phyloP scores from a whole-genome alignment of 2,113 vertebrate species.

The Tetrax tetrax region DNA sequence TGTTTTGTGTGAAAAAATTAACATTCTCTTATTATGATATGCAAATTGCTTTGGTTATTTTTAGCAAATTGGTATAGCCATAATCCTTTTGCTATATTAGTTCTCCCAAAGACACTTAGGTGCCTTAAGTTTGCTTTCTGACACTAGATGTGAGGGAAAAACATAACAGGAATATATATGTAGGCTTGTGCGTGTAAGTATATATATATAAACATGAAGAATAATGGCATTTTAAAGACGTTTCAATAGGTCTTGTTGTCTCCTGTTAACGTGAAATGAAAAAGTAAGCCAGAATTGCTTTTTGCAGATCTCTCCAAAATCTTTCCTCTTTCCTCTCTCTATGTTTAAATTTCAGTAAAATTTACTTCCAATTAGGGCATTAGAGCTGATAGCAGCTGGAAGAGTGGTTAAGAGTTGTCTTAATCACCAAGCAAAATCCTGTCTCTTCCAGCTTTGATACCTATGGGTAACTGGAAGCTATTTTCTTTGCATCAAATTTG shows the following conservation, averaged over 20 bases:
- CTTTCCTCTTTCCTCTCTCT: neutral
- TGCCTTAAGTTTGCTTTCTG: neutral
- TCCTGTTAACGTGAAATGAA: neutral
- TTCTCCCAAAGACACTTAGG: neutral
- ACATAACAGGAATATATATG: neutral
- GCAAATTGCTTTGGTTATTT: neutral
- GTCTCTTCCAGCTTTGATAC: conserved; percentile 1
- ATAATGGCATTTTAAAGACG: neutral
- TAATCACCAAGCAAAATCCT: conserved; percentile 8
- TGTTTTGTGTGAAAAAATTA: neutral
- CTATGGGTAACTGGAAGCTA: neutral
- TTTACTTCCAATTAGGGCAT: no score
- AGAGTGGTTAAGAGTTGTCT: neutral
- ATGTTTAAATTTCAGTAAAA: neutral
- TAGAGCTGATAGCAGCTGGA: neutral
- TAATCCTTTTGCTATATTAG: neutral
- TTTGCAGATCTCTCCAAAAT: neutral
- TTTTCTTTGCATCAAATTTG: conserved; percentile 29
- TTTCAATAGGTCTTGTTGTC: neutral
- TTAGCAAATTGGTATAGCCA: neutral
- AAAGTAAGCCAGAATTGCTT: neutral
- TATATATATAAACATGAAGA: neutral
- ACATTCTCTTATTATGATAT: neutral
- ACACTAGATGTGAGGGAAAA: neutral
- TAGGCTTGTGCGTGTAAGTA: neutral